Conservation (phyloP, 2,113 vertebrate genomes). For the Globicephala melas region DNA sequence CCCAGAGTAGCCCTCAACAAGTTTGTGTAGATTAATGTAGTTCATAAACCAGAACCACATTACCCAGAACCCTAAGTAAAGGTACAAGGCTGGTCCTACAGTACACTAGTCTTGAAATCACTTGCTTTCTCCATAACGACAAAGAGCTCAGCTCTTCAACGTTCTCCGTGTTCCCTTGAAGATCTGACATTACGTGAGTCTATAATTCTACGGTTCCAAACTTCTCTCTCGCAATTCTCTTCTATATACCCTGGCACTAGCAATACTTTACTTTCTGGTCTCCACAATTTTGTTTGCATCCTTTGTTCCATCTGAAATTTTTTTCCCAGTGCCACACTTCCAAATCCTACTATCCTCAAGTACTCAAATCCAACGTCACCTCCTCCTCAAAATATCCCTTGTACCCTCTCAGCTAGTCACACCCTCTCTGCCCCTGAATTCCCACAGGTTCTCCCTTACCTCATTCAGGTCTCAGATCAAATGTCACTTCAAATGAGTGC, state of each 20-base stretch:
- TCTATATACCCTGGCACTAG: neutral
- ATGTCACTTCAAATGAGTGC: neutral
- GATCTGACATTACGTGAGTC: neutral
- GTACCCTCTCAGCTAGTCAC: neutral
- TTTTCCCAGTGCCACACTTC: neutral
- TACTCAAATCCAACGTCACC: conserved; percentile 19
- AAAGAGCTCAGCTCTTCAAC: neutral
- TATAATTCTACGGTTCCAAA: conserved; percentile 8
- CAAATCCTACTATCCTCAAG: conserved; percentile 7
- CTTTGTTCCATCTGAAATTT: conserved; percentile 4
- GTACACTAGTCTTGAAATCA: neutral
- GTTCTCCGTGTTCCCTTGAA: neutral
- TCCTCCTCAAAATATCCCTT: neutral
- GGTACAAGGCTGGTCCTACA: neutral
- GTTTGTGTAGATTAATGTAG: neutral
- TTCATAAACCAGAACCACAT: conserved; percentile 22
- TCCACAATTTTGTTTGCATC: neutral
- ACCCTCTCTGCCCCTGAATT: conserved; percentile 31
- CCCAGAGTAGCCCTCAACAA: neutral
- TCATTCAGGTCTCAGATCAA: conserved; percentile 20
- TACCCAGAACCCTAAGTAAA: neutral
- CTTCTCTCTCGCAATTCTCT: neutral
- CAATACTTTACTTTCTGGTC: conserved; percentile 20
- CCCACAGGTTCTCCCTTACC: neutral
- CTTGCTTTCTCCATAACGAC: conserved; percentile 30